Percentiles rank a stretch among this genome's conserved stretches.
Conservation (phyloP, 2,888 invertebrate genomes). For the Urechis unicinctus region DNA sequence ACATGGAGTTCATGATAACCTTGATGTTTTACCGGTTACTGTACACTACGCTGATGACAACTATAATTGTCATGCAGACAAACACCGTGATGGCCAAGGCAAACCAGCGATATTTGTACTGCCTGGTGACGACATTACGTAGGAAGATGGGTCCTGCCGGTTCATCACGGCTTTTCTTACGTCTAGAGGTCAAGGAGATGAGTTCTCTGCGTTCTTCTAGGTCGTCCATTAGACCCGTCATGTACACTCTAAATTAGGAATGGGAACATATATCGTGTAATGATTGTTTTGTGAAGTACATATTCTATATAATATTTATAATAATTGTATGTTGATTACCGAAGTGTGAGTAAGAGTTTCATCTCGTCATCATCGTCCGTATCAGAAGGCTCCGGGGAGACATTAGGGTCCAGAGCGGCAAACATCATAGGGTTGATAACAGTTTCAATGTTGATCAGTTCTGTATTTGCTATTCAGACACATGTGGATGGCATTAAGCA, state of each 20-base stretch:
- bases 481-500: too few species aligned
- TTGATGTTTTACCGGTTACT: conserved; percentile 18
- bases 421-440: conserved; percentile 15
- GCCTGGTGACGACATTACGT: conserved; percentile 19
- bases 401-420: not conserved
- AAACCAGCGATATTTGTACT: conserved; percentile 23
- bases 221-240: conserved; percentile 8
- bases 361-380: conserved; percentile 6
- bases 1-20: not conserved
- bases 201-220: not conserved
- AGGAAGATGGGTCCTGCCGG: conserved; percentile 24
- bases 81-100: conserved; percentile 20
- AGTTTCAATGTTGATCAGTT: conserved; percentile 9
- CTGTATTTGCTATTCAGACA: not conserved
- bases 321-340: too few species aligned
- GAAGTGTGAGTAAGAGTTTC: conserved; percentile 12
- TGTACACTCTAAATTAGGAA: conserved; percentile 13
- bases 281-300: too few species aligned
- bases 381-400: not conserved
- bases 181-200: not conserved
- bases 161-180: not conserved
- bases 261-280: too few species aligned
- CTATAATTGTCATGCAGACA: conserved; percentile 21
- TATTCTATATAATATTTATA: too few species aligned
- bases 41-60: conserved; percentile 25